Conservation (phyloP, 2,113 vertebrate species). For the Baryphthengus martii region DNA sequence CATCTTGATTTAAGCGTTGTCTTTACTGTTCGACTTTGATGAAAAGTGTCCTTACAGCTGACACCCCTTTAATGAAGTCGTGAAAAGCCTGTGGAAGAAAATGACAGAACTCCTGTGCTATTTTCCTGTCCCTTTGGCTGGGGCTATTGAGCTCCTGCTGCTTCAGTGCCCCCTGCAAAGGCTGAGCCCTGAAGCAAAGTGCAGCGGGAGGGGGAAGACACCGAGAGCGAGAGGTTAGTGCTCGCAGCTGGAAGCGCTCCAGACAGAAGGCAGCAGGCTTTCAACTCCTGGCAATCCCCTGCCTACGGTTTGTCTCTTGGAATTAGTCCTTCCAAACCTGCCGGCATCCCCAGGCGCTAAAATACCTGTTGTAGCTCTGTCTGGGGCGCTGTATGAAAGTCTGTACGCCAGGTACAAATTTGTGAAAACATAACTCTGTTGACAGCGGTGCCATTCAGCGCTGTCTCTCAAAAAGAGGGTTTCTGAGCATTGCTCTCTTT, state of each 20-base stretch:
- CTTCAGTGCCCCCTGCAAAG: not conserved
- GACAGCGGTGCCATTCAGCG: not conserved
- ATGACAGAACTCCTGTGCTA: not conserved
- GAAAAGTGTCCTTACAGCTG: not conserved
- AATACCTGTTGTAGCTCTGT: not conserved
- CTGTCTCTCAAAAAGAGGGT: not conserved
- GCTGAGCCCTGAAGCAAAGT: not conserved
- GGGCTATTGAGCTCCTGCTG: not conserved
- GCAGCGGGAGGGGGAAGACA: not conserved
- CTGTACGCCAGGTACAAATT: not conserved
- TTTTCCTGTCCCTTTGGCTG: not conserved
- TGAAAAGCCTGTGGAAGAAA: not conserved
- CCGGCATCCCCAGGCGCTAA: not conserved
- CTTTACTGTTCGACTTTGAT: not conserved
- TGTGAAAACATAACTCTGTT: not conserved
- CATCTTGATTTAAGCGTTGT: not conserved
- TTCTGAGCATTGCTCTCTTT: not conserved
- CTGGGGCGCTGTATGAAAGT: not conserved
- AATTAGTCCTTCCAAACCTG: not conserved
- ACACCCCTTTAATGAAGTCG: not conserved
- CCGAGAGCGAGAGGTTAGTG: not conserved
- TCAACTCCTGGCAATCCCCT: not conserved
- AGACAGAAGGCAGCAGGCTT: not conserved
- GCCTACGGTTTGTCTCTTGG: rapidly evolving
- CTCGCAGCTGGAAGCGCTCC: not conserved